These are phyloP conservation scores for Peromyscus californicus DNA, from an alignment of 2,113 vertebrate genomes.

Conservation along the genomic window DNA sequence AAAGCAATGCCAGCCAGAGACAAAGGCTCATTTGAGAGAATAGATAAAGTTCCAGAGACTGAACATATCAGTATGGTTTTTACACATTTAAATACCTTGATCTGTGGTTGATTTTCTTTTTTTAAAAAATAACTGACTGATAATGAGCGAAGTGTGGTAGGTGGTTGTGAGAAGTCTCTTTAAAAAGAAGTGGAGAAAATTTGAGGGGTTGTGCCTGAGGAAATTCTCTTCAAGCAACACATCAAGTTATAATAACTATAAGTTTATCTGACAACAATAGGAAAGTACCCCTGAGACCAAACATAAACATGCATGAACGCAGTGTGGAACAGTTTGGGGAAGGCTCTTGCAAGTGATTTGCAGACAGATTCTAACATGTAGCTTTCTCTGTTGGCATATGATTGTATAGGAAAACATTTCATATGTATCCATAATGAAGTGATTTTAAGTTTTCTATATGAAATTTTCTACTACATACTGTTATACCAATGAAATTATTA, in stretches of 20 bases:
- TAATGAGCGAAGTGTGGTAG: not conserved
- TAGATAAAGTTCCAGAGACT: not conserved
- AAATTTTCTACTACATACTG: not conserved
- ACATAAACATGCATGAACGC: not conserved
- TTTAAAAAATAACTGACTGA: not conserved
- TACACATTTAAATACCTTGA: not conserved
- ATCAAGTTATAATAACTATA: no score
- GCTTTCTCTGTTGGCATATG: not conserved
- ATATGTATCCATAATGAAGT: not conserved
- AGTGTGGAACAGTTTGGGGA: not conserved
- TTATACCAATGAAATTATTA: not conserved
- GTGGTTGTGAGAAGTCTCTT: not conserved
- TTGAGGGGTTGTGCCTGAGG: not conserved
- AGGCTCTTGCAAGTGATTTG: not conserved
- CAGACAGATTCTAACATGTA: not conserved
- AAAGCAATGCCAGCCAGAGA: not conserved
- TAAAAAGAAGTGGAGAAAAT: not conserved
- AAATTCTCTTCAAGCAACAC: not conserved
- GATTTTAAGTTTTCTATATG: not conserved
- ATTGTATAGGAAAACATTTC: not conserved
- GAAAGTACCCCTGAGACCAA: not conserved
- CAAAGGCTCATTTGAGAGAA: not conserved
- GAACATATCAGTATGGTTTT: not conserved
- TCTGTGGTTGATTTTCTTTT: not conserved
- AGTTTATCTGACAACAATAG: not conserved